Evolutionary conservation across 2,113 vertebrate species (phyloP).

Genomic region (Eurystomus gularis): DNA sequence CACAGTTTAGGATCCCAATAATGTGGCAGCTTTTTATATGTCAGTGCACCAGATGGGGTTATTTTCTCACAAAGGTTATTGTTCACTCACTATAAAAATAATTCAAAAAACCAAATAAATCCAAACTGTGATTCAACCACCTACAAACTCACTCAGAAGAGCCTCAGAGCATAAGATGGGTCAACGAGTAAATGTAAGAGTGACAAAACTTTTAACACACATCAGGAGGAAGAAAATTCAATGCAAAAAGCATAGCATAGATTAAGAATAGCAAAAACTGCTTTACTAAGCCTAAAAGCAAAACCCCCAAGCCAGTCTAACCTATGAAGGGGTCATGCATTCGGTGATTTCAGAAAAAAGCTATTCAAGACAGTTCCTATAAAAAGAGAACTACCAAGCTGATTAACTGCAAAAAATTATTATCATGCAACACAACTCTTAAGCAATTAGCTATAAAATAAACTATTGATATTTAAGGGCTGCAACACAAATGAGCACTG

Average conservation of each 20-base stretch:
- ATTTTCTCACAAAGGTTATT: conserved; percentile 32
- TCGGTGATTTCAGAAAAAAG: neutral
- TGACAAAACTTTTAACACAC: neutral
- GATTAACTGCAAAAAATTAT: neutral
- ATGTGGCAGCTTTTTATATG: neutral
- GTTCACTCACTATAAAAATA: conserved; percentile 6
- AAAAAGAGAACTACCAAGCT: neutral
- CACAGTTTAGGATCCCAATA: neutral
- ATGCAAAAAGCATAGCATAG: neutral
- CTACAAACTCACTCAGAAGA: neutral
- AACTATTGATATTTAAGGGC: neutral
- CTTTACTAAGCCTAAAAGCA: neutral
- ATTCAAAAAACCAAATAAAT: neutral
- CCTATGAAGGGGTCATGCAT: neutral
- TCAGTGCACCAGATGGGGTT: neutral
- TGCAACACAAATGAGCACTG: neutral
- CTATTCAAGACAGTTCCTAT: neutral
- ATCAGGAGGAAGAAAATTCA: conserved; percentile 3
- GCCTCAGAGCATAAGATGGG: neutral
- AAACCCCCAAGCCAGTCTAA: neutral
- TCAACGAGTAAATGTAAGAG: neutral
- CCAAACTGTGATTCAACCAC: conserved; percentile 18
- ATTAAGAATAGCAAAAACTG: neutral
- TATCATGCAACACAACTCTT: neutral
- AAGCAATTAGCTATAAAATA: neutral